phyloP scores from a whole-genome alignment of 2,797 vertebrate genomes.

The Silurus aristotelis region DNA sequence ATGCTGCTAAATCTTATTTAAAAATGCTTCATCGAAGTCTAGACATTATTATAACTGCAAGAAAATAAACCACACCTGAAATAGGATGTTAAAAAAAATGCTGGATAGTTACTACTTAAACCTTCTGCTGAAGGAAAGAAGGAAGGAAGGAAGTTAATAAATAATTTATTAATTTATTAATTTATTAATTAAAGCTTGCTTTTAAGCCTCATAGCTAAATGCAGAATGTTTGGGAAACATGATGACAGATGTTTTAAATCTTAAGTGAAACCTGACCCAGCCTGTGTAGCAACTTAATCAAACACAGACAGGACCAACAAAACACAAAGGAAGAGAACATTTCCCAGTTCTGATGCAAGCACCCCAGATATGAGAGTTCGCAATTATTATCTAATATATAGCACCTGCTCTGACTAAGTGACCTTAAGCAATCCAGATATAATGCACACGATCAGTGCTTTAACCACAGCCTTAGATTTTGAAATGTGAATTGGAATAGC shows the following conservation, averaged over 20 bases:
- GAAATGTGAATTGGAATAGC: background rate
- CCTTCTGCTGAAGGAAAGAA: too few relatives aligned
- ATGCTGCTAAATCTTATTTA: too few relatives aligned
- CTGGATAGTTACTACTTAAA: too few relatives aligned
- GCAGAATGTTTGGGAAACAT: background rate
- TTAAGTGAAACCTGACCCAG: background rate
- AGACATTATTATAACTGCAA: too few relatives aligned
- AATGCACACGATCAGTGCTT: background rate
- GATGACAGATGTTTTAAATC: background rate
- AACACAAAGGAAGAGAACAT: background rate
- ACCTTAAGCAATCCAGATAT: background rate
- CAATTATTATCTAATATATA: background rate
- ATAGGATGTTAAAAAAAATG: background rate
- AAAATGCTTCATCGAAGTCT: too few relatives aligned
- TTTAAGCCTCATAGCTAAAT: background rate
- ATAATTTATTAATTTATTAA: too few relatives aligned
- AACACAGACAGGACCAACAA: background rate
- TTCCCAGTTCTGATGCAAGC: background rate
- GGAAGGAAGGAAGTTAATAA: too few relatives aligned
- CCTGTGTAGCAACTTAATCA: background rate
- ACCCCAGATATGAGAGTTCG: background rate
- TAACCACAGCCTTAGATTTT: slow-evolving; percentile 3
- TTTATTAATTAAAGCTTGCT: background rate
- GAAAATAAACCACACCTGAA: background rate
- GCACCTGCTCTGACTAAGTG: background rate